These are phyloP conservation scores for Syngnathoides biaculeatus DNA, from an alignment of 2,113 vertebrate species.

Conservation along the genomic window DNA sequence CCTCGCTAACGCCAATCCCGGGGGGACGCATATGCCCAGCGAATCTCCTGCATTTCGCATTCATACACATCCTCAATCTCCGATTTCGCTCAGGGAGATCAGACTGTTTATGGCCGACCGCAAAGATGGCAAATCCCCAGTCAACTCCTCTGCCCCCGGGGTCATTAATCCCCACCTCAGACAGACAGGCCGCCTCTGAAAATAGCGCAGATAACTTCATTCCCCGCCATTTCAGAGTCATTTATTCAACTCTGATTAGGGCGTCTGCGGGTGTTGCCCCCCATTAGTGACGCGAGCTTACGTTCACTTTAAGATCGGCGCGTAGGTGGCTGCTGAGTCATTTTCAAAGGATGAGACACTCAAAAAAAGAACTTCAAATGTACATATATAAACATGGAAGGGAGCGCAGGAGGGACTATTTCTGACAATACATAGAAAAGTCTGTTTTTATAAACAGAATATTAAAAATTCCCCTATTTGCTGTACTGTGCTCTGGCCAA, in stretches of 20 bases:
- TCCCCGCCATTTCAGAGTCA: conserved; percentile 45
- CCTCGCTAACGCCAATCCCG: neutral
- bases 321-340: conserved; percentile 55
- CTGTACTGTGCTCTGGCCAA: too few species aligned
- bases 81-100: conserved; percentile 44
- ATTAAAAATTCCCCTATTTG: too few species aligned
- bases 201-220: conserved; percentile 38
- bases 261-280: conserved; percentile 48
- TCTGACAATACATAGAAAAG: too few species aligned
- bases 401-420: neutral
- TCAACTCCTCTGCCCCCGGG: conserved; percentile 50
- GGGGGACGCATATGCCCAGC: conserved; percentile 2
- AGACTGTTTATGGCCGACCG: conserved; percentile 43
- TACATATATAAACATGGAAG: neutral
- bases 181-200: conserved; percentile 33
- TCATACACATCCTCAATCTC: neutral
- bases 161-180: conserved; percentile 59
- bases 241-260: conserved; percentile 56
- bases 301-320: conserved; percentile 47
- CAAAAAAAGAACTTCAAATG: conserved; percentile 4
- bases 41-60: neutral
- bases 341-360: conserved; percentile 46
- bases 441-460: too few species aligned
- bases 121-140: conserved; percentile 62
- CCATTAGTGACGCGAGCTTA: conserved; percentile 58